A percentile compares a stretch with the other conserved stretches of the same genome.
Evolutionary conservation across 2,888 invertebrate species (phyloP).

Genomic region (Nomada ruficornis): DNA sequence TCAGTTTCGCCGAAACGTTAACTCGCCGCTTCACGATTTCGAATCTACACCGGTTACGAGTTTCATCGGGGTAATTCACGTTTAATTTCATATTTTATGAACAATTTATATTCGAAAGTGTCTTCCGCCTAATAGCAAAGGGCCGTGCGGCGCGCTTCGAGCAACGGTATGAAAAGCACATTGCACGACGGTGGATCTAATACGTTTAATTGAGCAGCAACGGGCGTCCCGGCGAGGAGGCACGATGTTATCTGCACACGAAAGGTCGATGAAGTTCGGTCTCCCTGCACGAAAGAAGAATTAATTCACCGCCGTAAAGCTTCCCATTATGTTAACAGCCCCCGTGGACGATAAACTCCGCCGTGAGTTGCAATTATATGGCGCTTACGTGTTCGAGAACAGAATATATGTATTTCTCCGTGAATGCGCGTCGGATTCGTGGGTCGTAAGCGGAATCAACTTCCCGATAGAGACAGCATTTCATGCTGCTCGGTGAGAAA

Average conservation of each 20-base stretch:
- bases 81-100: neutral
- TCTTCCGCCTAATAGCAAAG: too few species aligned
- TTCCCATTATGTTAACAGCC: conserved; percentile 66
- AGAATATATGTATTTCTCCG: neutral
- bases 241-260: conserved; percentile 43
- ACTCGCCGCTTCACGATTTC: conserved; percentile 1
- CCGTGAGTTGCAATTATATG: conserved; percentile 37
- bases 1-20: conserved; percentile 31
- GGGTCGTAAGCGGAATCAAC: conserved; percentile 59
- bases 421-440: conserved; percentile 30
- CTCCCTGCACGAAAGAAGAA: conserved; percentile 51
- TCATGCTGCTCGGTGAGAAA: neutral
- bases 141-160: neutral
- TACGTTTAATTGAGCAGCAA: conserved; percentile 61
- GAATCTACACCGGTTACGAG: neutral
- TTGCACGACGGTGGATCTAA: conserved; percentile 36
- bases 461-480: conserved; percentile 26
- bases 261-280: conserved; percentile 35
- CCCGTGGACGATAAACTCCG: conserved; percentile 51
- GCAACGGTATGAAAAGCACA: conserved; percentile 9
- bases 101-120: neutral
- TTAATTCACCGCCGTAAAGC: conserved; percentile 61
- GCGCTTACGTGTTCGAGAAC: conserved; percentile 28
- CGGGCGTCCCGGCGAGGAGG: conserved; percentile 31
- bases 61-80: neutral